A percentile compares a stretch with the other conserved stretches of the same genome.
phyloP scores from a whole-genome alignment of 2,113 vertebrate genomes.

The Pedetes capensis region DNA sequence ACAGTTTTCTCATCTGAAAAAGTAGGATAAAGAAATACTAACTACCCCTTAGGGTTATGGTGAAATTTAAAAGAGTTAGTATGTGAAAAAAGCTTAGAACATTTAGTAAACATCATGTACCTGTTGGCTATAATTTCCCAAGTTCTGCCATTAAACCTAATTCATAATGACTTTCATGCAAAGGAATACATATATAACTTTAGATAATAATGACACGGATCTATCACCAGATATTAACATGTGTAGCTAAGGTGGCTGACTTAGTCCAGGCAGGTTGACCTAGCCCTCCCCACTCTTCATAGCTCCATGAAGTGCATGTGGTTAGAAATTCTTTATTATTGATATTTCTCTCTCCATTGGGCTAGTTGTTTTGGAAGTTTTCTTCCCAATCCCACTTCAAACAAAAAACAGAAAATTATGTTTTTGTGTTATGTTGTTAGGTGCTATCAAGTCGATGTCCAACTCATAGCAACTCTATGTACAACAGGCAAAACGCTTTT shows the following conservation, averaged over 20 bases:
- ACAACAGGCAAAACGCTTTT: too few species aligned
- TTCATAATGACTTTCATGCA: background rate
- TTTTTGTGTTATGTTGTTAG: too few species aligned
- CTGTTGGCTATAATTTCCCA: background rate
- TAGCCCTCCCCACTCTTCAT: too few species aligned
- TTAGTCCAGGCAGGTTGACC: background rate
- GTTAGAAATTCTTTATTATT: background rate
- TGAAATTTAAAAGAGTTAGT: background rate
- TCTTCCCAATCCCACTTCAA: background rate
- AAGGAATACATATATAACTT: background rate
- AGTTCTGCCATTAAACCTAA: background rate
- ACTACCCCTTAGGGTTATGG: background rate
- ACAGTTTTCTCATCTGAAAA: background rate
- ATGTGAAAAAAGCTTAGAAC: background rate
- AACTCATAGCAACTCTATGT: too few species aligned
- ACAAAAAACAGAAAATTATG: background rate
- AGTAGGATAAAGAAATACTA: background rate
- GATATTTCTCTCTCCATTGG: background rate
- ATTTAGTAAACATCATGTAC: background rate
- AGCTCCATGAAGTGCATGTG: background rate
- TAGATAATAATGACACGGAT: background rate
- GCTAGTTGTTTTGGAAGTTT: background rate
- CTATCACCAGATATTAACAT: background rate
- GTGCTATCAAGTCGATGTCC: too few species aligned
- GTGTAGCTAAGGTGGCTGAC: background rate